phyloP scores from a whole-genome alignment of 2,113 vertebrate species.

The Sceloporus undulatus region DNA sequence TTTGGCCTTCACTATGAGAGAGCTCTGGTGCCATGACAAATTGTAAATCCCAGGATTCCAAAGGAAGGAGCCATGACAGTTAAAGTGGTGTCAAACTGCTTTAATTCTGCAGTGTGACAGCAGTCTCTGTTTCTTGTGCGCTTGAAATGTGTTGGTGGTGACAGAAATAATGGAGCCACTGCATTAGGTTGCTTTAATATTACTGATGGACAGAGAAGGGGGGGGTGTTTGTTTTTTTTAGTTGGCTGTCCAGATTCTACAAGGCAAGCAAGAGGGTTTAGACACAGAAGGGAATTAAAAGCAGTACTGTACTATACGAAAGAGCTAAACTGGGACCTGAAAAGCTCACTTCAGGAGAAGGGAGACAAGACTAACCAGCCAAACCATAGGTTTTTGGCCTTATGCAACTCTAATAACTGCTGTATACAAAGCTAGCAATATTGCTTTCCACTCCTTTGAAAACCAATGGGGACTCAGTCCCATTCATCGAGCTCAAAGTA shows the following conservation, averaged over 20 bases:
- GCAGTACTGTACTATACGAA: too few relatives aligned
- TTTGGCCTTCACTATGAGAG: too few relatives aligned
- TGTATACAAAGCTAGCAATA: slow-evolving; percentile 1
- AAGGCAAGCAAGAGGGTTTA: background rate
- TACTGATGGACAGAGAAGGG: background rate
- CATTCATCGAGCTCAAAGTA: slow-evolving; percentile 39
- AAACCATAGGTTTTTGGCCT: background rate
- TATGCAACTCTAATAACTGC: background rate
- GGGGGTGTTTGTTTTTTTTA: too few relatives aligned
- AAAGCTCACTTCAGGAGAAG: background rate
- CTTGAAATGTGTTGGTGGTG: too few relatives aligned
- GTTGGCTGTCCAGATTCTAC: background rate
- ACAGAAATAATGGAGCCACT: too few relatives aligned
- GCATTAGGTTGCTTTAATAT: background rate
- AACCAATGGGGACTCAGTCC: slow-evolving; percentile 16
- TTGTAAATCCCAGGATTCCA: too few relatives aligned
- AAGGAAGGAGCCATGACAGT: too few relatives aligned
- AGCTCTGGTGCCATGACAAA: too few relatives aligned
- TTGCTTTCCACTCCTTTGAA: slow-evolving; percentile 20
- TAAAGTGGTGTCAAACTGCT: too few relatives aligned
- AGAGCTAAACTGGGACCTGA: background rate
- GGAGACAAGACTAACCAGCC: background rate
- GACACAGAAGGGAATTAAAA: background rate
- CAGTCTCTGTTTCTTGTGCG: too few relatives aligned
- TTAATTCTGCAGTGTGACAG: too few relatives aligned